These are phyloP conservation scores for Zeugodacus cucurbitae DNA, from an alignment of 1,140 invertebrate genomes.

Conservation along the genomic window DNA sequence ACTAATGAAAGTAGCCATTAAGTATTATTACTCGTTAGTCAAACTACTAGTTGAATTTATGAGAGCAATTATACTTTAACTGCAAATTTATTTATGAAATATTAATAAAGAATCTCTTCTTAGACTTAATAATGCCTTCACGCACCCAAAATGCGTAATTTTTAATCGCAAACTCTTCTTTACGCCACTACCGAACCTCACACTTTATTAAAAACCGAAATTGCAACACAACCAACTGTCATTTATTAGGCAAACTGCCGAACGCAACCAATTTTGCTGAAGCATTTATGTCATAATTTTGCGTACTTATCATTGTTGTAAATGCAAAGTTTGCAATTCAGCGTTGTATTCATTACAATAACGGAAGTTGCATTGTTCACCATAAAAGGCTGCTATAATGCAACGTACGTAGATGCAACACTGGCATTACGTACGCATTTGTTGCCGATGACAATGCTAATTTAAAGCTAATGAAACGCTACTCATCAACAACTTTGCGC, in stretches of 20 bases:
- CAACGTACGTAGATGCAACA: not conserved
- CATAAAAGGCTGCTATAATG: constrained; percentile 9
- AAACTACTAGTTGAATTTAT: not conserved
- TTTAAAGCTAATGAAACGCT: constrained; percentile 12
- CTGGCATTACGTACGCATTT: not conserved
- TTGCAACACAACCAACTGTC: not conserved
- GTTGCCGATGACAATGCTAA: not conserved
- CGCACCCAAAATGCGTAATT: not conserved
- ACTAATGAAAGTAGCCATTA: not conserved
- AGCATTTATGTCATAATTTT: not conserved
- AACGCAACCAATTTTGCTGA: not conserved
- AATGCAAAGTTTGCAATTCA: not conserved
- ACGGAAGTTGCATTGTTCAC: not conserved
- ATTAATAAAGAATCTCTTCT: too few relatives aligned
- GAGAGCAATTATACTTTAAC: not conserved
- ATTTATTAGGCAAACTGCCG: not conserved
- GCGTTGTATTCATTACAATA: not conserved
- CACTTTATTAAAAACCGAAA: too few relatives aligned
- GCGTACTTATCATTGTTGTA: not conserved
- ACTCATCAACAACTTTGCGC: not conserved
- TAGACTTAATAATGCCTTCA: too few relatives aligned
- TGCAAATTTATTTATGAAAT: too few relatives aligned
- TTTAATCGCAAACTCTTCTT: not conserved
- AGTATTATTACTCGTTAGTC: too few relatives aligned
- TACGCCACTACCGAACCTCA: too few relatives aligned